Evolutionary conservation across 2,113 vertebrate species (phyloP).

Genomic region (Phainopepla nitens): DNA sequence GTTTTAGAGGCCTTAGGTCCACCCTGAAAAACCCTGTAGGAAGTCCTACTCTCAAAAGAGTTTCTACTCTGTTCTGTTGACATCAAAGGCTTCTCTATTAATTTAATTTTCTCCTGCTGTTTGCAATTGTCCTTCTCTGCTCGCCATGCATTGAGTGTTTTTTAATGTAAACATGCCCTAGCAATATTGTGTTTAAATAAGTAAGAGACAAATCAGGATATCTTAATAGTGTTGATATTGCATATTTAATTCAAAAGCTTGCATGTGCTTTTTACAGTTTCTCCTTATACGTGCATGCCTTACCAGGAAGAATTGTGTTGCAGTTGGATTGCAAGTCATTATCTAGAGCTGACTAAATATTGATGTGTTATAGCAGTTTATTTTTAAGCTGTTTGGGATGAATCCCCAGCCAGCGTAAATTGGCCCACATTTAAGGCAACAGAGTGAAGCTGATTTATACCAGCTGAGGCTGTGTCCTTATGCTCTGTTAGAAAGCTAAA

Average conservation of each 20-base stretch:
- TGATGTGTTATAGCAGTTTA: neutral
- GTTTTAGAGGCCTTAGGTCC: neutral
- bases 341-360: slow-evolving; percentile 9
- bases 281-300: neutral
- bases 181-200: neutral
- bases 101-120: neutral
- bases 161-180: slow-evolving; percentile 36
- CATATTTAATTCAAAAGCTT: slow-evolving; percentile 58
- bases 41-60: neutral
- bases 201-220: slow-evolving; percentile 9
- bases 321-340: neutral
- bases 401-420: slow-evolving; percentile 54
- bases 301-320: neutral
- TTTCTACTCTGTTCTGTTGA: neutral
- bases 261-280: slow-evolving; percentile 50
- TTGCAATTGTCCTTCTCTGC: neutral
- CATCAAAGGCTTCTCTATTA: neutral
- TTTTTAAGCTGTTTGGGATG: slow-evolving; percentile 15
- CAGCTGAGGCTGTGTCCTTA: slow-evolving; percentile 51
- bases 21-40: neutral
- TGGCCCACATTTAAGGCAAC: slow-evolving; percentile 55
- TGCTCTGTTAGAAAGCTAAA: neutral
- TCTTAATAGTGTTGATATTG: slow-evolving; percentile 1
- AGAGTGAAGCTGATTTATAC: slow-evolving; percentile 59
- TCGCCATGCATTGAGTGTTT: neutral